Percentiles rank a stretch among this genome's conserved stretches.
phyloP scores from a whole-genome alignment of 2,113 vertebrate genomes.

The Capreolus pygargus region DNA sequence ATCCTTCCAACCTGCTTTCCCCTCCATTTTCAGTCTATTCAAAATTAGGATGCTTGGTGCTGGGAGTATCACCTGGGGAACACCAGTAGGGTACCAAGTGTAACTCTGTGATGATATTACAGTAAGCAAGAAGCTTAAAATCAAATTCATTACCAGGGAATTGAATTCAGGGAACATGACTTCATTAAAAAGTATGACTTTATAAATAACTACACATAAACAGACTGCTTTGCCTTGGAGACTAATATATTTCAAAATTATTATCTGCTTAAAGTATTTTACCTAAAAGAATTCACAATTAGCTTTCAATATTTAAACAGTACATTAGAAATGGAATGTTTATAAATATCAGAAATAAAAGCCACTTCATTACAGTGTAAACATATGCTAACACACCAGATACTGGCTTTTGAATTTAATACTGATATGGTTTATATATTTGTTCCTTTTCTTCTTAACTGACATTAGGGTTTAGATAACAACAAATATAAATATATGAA shows the following conservation, averaged over 20 bases:
- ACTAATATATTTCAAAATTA: conserved; percentile 75
- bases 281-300: conserved; percentile 76
- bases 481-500: conserved; percentile 72
- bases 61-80: conserved; percentile 21
- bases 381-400: conserved; percentile 64
- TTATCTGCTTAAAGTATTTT: conserved; percentile 76
- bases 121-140: conserved; percentile 62
- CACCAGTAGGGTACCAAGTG: background rate
- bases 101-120: conserved; percentile 34
- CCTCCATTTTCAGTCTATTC: background rate
- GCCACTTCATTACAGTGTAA: conserved; percentile 56
- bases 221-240: conserved; percentile 66
- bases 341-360: conserved; percentile 72
- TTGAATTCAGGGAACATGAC: conserved; percentile 55
- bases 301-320: conserved; percentile 75
- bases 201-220: conserved; percentile 72
- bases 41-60: background rate
- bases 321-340: conserved; percentile 71
- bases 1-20: background rate
- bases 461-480: conserved; percentile 69
- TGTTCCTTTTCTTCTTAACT: conserved; percentile 55
- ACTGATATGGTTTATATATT: conserved; percentile 50
- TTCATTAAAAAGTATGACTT: conserved; percentile 72
- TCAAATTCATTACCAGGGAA: conserved; percentile 67
- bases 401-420: conserved; percentile 69